Conservation (phyloP, 2,797 vertebrate species). For the Lepidocolaptes lacrymiger region DNA sequence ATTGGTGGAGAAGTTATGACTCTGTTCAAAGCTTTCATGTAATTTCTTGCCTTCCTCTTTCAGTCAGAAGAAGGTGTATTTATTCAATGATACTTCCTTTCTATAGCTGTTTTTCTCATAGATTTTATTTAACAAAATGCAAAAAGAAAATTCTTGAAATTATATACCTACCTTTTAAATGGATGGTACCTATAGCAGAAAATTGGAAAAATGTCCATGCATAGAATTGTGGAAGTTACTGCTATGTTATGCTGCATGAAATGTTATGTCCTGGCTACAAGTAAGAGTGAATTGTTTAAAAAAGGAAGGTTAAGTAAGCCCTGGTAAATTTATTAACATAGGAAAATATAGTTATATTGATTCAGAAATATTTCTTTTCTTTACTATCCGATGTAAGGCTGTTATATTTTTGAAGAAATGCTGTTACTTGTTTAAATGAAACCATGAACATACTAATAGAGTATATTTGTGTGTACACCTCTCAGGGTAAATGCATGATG, state of each 20-base stretch:
- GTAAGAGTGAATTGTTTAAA: slow-evolving; percentile 13
- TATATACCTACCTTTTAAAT: slow-evolving; percentile 27
- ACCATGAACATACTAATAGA: background rate
- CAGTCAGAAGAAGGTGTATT: background rate
- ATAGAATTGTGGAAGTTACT: background rate
- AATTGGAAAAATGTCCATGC: background rate
- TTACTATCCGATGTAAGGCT: background rate
- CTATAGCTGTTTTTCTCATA: slow-evolving; percentile 5
- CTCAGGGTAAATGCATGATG: background rate
- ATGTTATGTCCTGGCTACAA: slow-evolving; percentile 4
- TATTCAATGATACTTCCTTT: slow-evolving; percentile 32
- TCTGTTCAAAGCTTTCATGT: slow-evolving; percentile 69
- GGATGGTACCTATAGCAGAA: background rate
- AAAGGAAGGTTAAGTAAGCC: slow-evolving; percentile 13
- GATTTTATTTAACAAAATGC: slow-evolving; percentile 22
- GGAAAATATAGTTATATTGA: slow-evolving; percentile 16
- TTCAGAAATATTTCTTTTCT: slow-evolving; percentile 34
- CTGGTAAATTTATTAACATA: slow-evolving; percentile 21
- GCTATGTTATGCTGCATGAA: slow-evolving; percentile 4
- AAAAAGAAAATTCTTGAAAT: slow-evolving; percentile 26
- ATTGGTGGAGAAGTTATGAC: slow-evolving; percentile 57
- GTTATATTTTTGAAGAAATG: slow-evolving; percentile 49
- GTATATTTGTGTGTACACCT: slow-evolving; percentile 22
- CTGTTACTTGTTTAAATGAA: slow-evolving; percentile 49
- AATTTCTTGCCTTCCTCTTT: slow-evolving; percentile 60